Conservation (phyloP, 2,113 vertebrate genomes). For the Mustelus asterias region DNA sequence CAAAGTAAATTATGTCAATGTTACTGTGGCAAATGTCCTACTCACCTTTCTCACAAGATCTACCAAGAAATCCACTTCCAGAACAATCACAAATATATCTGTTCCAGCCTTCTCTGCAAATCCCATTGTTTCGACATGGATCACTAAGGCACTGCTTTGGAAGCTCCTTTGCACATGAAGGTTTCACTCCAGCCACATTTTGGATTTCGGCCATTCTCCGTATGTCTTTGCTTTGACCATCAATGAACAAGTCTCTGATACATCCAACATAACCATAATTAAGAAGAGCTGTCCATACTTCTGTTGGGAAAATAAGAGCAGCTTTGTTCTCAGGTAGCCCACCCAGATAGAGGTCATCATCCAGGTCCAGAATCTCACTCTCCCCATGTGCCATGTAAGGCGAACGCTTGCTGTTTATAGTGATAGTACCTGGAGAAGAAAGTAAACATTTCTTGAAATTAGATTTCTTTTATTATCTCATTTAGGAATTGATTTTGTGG, state of each 20-base stretch:
- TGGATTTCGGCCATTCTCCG: conserved; percentile 89
- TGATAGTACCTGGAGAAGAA: conserved; percentile 77
- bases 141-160: conserved; percentile 94
- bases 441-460: conserved; percentile 37
- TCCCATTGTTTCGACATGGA: conserved; percentile 89
- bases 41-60: conserved; percentile 92
- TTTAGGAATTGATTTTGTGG: not conserved
- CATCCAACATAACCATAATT: conserved; percentile 98
- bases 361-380: conserved; percentile 93
- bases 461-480: conserved; percentile 8
- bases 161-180: conserved; percentile 87
- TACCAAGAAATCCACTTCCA: conserved; percentile 86
- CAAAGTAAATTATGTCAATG: not conserved
- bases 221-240: conserved; percentile 94
- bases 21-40: not conserved
- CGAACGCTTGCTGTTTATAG: conserved; percentile 86
- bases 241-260: conserved; percentile 93
- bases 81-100: conserved; percentile 96
- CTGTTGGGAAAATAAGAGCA: conserved; percentile 87
- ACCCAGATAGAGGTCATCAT: conserved; percentile 90
- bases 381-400: conserved; percentile 92
- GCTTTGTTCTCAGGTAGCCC: conserved; percentile 92
- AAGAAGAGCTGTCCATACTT: conserved; percentile 95
- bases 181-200: conserved; percentile 88
- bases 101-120: conserved; percentile 96